Evolutionary conservation across 2,888 invertebrate species (phyloP).

Genomic region (Myopa testacea): DNA sequence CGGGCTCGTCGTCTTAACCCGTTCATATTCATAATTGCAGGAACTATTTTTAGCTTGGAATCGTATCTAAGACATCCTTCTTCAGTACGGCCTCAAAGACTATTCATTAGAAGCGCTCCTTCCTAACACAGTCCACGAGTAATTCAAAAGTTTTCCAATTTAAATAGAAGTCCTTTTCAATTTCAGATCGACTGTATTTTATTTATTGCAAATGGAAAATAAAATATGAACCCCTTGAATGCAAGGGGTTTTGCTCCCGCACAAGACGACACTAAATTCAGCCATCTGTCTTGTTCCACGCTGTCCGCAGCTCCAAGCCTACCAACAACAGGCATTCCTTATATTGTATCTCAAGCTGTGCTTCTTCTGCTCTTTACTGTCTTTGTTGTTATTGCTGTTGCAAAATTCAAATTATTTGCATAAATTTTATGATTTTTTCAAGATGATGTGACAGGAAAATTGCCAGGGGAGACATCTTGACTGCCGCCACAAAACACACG

Average conservation of each 20-base stretch:
- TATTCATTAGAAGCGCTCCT: too few relatives aligned
- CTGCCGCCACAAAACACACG: neutral
- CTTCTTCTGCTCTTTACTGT: neutral
- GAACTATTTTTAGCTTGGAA: too few relatives aligned
- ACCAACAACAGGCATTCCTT: neutral
- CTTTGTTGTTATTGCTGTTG: slow-evolving; percentile 18
- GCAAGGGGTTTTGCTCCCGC: slow-evolving; percentile 36
- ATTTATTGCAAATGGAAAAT: slow-evolving; percentile 30
- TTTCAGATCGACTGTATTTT: slow-evolving; percentile 10
- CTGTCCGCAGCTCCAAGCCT: slow-evolving; percentile 1
- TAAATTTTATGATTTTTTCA: slow-evolving; percentile 36
- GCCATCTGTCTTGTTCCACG: slow-evolving; percentile 23
- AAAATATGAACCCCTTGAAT: slow-evolving; percentile 6
- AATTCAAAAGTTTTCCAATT: slow-evolving; percentile 12
- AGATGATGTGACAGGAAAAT: slow-evolving; percentile 36
- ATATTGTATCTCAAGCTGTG: neutral
- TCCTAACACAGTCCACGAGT: too few relatives aligned
- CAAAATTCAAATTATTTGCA: slow-evolving; percentile 35
- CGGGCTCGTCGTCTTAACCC: too few relatives aligned
- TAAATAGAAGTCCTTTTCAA: slow-evolving; percentile 21
- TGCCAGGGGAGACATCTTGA: slow-evolving; percentile 32
- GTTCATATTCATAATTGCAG: too few relatives aligned
- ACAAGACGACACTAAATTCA: slow-evolving; percentile 32
- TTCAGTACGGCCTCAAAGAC: too few relatives aligned
- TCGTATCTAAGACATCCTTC: too few relatives aligned